phyloP scores from a whole-genome alignment of 92 coral and sea anemone species.

The Heteractis magnifica region DNA sequence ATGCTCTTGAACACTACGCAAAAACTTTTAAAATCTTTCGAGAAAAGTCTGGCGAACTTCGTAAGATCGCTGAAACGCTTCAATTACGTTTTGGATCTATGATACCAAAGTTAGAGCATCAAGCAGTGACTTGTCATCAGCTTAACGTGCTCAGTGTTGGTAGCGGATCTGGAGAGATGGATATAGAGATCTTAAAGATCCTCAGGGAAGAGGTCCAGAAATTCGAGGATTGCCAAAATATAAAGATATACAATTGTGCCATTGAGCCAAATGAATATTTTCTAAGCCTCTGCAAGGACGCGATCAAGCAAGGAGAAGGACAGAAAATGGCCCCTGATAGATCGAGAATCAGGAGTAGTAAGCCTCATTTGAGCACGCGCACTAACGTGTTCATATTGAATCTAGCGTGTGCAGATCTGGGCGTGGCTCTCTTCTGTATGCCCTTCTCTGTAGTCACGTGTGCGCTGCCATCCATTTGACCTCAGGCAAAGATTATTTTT shows the following conservation, averaged over 20 bases:
- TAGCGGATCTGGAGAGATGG: constrained; percentile 24
- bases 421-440: constrained; percentile 59
- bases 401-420: constrained; percentile 72
- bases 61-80: neutral
- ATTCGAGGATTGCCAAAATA: neutral
- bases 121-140: neutral
- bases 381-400: constrained; percentile 73
- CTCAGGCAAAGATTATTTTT: too few species aligned
- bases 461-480: constrained; percentile 11
- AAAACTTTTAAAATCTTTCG: neutral
- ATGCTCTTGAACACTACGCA: neutral
- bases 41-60: neutral
- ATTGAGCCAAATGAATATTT: constrained; percentile 19
- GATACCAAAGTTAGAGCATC: too few species aligned
- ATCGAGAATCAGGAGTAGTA: neutral
- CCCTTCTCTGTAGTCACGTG: constrained; percentile 78
- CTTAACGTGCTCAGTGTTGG: constrained; percentile 27
- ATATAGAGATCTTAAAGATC: constrained; percentile 12
- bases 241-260: constrained; percentile 16
- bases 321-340: neutral
- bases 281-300: neutral
- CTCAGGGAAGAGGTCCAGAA: constrained; percentile 5
- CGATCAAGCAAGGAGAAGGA: neutral
- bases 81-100: too few species aligned
- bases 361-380: constrained; percentile 66